Percentiles rank a stretch among this genome's conserved stretches.
These are phyloP conservation scores for Globicephala melas DNA, from an alignment of 2,113 vertebrate genomes.

Conservation along the genomic window DNA sequence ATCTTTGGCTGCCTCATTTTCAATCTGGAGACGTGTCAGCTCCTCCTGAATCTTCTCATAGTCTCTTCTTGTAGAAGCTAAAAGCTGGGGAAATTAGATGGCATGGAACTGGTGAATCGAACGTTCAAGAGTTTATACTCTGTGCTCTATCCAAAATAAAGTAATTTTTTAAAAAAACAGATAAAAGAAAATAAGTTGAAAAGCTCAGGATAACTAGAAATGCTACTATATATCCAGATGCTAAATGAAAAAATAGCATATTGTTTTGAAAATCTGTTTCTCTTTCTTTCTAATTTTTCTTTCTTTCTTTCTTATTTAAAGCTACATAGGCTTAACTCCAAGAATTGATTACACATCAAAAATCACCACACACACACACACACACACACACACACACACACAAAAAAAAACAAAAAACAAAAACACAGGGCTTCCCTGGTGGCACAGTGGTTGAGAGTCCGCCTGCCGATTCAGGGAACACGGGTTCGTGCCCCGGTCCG, in stretches of 20 bases:
- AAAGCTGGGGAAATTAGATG: slow-evolving; percentile 82
- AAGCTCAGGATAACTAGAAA: background rate
- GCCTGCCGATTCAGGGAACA: too few relatives aligned
- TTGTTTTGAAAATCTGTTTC: slow-evolving; percentile 27
- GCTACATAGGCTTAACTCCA: background rate
- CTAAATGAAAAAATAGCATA: background rate
- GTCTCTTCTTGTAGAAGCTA: slow-evolving; percentile 93
- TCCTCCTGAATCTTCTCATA: slow-evolving; percentile 95
- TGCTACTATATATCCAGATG: background rate
- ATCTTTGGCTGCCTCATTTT: slow-evolving; percentile 94
- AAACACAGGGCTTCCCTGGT: too few relatives aligned
- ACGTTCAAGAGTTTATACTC: background rate
- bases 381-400: too few relatives aligned
- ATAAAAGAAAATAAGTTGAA: background rate
- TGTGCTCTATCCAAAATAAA: background rate
- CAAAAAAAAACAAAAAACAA: too few relatives aligned
- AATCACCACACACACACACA: background rate
- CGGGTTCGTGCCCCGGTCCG: too few relatives aligned
- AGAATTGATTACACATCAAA: background rate
- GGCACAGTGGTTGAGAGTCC: too few relatives aligned
- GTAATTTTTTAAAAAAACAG: background rate
- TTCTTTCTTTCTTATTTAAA: background rate
- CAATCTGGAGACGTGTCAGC: slow-evolving; percentile 91
- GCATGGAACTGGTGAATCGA: background rate
- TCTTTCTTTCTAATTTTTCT: background rate